Evolutionary conservation across 2,113 vertebrate genomes (phyloP), one percentile per base, ranked within the genome.

Genomic region (Perca flavescens): DNA sequence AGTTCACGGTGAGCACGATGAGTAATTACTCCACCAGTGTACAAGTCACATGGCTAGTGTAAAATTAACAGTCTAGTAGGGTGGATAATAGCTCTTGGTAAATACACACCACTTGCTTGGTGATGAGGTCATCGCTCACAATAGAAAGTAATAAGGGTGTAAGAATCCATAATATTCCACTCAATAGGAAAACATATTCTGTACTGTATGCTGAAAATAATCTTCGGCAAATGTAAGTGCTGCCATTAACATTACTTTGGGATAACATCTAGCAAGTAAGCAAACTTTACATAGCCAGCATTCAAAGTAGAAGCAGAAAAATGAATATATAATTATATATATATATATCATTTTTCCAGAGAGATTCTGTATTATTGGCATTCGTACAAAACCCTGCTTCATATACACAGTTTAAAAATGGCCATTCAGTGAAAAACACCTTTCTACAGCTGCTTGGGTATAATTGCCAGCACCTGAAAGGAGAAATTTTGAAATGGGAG

Each of bases 21-120:
- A 90, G 89, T 91, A 91, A 93, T 93, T 91, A 89, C 80, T 75
- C 86, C 82, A 74, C 77, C 77, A 68, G 65, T 72, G 82, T 83
- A 79, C 74, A 87, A 88, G 86, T 88, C 87, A 81, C 84, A 86
- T 5, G 47, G 82, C 74, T 80, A 75, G 80, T 89, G 81, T 84
- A 82, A 86, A 87, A 89, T 81, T 80, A 81, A 80, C 88, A 80
- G 86, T 88, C 75, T 84, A 78, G 85, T 70, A 86, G 84, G 80
- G 65, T 82, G 81, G 75, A 91, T 86, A 89, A 91, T 82, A 79
- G 76, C 89, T 79, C 75, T 66, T 69, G 54, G 80, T 90, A 80
- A 90, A 88, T 54, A 77, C 71, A 78, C 71, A 85, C 58, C 67
- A 84, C 83, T 91, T 70, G 68, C 47, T 74, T 14, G 17, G 63